phyloP scores from a whole-genome alignment of 2,888 invertebrate genomes.

The Drosophila monieri region DNA sequence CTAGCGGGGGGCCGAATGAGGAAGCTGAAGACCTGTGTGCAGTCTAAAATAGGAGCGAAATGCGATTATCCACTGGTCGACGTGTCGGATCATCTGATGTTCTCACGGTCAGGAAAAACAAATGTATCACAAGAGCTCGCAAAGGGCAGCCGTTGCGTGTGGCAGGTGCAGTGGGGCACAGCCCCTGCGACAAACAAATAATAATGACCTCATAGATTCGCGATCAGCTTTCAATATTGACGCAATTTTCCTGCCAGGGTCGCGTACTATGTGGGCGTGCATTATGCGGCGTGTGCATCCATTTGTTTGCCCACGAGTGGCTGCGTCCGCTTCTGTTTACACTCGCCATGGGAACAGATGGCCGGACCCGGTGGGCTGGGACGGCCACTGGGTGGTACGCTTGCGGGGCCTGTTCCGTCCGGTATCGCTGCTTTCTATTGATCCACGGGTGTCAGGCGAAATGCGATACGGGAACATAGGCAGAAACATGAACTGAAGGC shows the following conservation, averaged over 20 bases:
- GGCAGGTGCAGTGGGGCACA: conserved; percentile 50
- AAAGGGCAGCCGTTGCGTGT: too few species aligned
- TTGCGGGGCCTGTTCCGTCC: conserved; percentile 55
- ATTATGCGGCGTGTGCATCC: conserved; percentile 63
- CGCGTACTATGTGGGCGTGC: conserved; percentile 61
- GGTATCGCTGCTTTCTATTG: conserved; percentile 59
- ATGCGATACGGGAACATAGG: conserved; percentile 64
- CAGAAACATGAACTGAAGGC: neutral
- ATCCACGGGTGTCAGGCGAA: conserved; percentile 56
- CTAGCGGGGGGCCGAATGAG: too few species aligned
- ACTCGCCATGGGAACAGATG: conserved; percentile 53
- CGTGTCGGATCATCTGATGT: conserved; percentile 46
- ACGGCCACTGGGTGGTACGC: conserved; percentile 23
- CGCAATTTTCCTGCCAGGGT: neutral
- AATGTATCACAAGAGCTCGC: too few species aligned
- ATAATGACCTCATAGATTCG: neutral
- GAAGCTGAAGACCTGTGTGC: conserved; percentile 26
- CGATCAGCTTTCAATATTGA: neutral
- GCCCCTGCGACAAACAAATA: conserved; percentile 1
- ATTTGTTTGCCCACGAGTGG: conserved; percentile 60
- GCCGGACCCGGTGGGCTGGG: conserved; percentile 10
- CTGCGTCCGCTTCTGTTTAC: conserved; percentile 48
- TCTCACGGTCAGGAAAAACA: conserved; percentile 35
- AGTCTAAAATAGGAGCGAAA: conserved; percentile 70
- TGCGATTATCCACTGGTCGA: conserved; percentile 21